Evolutionary conservation across 1,140 invertebrate species (phyloP), one percentile per base, ranked within the genome.

Genomic region (Drosophila saltans): DNA sequence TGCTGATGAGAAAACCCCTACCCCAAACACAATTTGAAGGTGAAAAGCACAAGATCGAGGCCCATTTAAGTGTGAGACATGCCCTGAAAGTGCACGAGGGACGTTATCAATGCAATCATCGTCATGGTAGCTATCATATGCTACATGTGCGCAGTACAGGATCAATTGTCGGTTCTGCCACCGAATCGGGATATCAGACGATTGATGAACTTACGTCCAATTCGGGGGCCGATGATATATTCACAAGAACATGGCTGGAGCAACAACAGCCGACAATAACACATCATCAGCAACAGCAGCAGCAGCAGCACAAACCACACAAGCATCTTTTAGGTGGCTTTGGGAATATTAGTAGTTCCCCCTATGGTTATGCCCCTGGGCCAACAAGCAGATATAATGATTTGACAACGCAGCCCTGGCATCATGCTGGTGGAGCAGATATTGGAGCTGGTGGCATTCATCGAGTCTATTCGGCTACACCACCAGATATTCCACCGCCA

Each of bases 21-120:
- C 43, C 30, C 6, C 48, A 41, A 39, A 52, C 41, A 48, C 45
- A 48, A 48, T 48, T 66, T 65, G 56, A 88, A 92, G 91, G 91
- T 88, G 91, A 92, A 72, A 80, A 79, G 55, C 85, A 92, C 75
- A 92, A 81, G 75, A 92, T 92, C 59, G 90, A 92, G 76, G 91
- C 91, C 16, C 88, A 83, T 48, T 67, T 92, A 4, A 80, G 66
- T 4, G 91, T 92, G 41, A 77, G 81, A 55, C 86, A 91, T 43
- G 91, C 91, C 1, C 67, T 92, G 1, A 85, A 86, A 65, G 88
- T 82, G 65, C 91, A 92, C 78, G 89, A 91, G 61, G 91, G 91
- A n/a, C 72, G 75, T 2, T 92, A 92, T 73, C 90, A 91, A 78
- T 92, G 91, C 77, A 92, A 80, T 72, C 68, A 67, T 52, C 83